A percentile compares a stretch with the other conserved stretches of the same genome.
These are phyloP conservation scores for Myanophis thanlyinensis DNA, from an alignment of 2,113 vertebrate species.

Conservation along the genomic window DNA sequence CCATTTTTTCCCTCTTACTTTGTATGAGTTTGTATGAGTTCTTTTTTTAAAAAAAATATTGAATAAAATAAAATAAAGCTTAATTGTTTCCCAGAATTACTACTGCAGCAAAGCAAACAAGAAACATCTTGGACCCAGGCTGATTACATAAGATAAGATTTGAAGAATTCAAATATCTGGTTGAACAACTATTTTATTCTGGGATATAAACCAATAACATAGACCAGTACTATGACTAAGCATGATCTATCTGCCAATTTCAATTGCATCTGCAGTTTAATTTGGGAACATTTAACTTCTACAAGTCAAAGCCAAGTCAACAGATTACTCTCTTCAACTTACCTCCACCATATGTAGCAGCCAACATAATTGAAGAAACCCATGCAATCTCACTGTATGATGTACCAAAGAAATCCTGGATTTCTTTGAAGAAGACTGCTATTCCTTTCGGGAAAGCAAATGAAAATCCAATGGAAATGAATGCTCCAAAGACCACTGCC, in stretches of 20 bases:
- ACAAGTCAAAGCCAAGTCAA: rapidly evolving
- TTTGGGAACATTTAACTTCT: rapidly evolving
- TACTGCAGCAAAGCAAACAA: background rate
- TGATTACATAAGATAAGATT: background rate
- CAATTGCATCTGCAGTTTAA: background rate
- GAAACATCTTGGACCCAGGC: background rate
- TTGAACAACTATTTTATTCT: background rate
- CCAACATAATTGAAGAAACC: conserved; percentile 80
- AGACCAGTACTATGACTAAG: background rate
- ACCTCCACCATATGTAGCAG: conserved; percentile 78
- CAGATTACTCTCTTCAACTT: conserved; percentile 50
- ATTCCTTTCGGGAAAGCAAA: conserved; percentile 81
- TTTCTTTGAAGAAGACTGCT: conserved; percentile 81
- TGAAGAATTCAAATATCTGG: background rate
- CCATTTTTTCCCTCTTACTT: background rate
- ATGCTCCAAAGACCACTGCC: conserved; percentile 74
- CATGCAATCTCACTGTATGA: conserved; percentile 76
- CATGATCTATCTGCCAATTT: background rate
- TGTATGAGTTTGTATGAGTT: background rate
- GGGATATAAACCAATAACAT: background rate
- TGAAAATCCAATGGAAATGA: conserved; percentile 79
- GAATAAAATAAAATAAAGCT: background rate
- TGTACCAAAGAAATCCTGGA: conserved; percentile 77
- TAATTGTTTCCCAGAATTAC: background rate
- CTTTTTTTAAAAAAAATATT: background rate